A percentile compares a stretch with the other conserved stretches of the same genome.
Conservation (phyloP, 2,797 vertebrate species). For the Tiaroga cobitis region DNA sequence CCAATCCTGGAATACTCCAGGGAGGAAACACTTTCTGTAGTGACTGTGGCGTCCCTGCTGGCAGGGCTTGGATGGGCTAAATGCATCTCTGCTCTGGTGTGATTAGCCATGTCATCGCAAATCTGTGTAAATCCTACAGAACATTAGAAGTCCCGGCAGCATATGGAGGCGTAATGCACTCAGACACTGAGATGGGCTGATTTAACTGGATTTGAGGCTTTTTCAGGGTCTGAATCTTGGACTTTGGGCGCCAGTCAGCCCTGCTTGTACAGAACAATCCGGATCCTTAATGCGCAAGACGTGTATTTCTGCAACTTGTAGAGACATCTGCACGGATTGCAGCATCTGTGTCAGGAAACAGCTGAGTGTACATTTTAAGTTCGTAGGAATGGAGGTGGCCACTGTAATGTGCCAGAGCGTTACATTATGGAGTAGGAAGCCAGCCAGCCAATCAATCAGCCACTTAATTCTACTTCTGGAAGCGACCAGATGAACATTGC, state of each 20-base stretch:
- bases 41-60: background rate
- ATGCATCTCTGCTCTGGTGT: conserved; percentile 18
- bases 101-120: conserved; percentile 47
- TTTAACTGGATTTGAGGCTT: conserved; percentile 30
- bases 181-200: conserved; percentile 31
- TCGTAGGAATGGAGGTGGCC: conserved; percentile 34
- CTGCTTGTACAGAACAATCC: background rate
- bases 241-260: background rate
- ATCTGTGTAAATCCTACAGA: conserved; percentile 39
- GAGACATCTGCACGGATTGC: conserved; percentile 27
- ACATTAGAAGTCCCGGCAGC: conserved; percentile 29
- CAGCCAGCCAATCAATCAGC: conserved; percentile 54
- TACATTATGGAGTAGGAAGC: conserved; percentile 21
- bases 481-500: conserved; percentile 50
- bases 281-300: background rate
- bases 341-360: conserved; percentile 9
- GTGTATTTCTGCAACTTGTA: conserved; percentile 5
- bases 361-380: conserved; percentile 38
- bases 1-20: background rate
- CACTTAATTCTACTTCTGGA: conserved; percentile 54
- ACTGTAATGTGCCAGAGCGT: conserved; percentile 34
- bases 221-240: conserved; percentile 23
- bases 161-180: conserved; percentile 40
- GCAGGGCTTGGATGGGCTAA: conserved; percentile 1
- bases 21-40: conserved; percentile 24